Evolutionary conservation across 2,888 invertebrate species (phyloP).

Genomic region (Sphaerophoria taeniata): DNA sequence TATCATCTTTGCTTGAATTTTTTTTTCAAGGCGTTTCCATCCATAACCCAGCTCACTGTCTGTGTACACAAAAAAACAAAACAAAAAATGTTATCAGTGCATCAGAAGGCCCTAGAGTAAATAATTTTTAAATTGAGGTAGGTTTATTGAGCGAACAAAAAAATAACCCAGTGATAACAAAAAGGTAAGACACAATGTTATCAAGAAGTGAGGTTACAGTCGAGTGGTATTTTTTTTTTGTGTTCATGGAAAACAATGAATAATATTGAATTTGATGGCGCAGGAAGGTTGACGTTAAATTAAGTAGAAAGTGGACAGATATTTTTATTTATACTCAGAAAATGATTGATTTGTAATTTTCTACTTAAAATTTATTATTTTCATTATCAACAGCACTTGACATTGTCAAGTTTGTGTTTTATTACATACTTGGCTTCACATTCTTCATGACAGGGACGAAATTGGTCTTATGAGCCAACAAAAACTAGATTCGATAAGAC

Average conservation of each 20-base stretch:
- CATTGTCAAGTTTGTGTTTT: too few species aligned
- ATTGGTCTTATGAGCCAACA: too few species aligned
- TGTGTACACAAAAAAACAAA: background rate
- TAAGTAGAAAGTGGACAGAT: background rate
- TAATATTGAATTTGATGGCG: background rate
- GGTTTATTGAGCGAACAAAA: constrained; percentile 36
- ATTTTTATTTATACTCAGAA: too few species aligned
- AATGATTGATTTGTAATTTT: too few species aligned
- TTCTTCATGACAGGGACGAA: too few species aligned
- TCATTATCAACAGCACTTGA: too few species aligned
- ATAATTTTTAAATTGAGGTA: constrained; percentile 66
- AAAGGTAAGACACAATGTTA: constrained; percentile 30
- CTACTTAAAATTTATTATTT: too few species aligned
- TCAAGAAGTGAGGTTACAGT: constrained; percentile 24
- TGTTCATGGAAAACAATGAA: constrained; percentile 32
- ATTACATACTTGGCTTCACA: too few species aligned
- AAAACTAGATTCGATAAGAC: too few species aligned
- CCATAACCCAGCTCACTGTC: constrained; percentile 26
- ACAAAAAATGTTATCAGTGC: constrained; percentile 54
- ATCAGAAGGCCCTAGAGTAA: constrained; percentile 67
- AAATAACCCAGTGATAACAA: constrained; percentile 12
- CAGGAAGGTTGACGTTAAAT: constrained; percentile 23
- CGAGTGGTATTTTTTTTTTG: constrained; percentile 11
- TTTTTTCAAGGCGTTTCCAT: constrained; percentile 28
- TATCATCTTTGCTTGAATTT: constrained; percentile 10